These are phyloP conservation scores for Falco peregrinus DNA, from an alignment of 2,797 vertebrate genomes.

Conservation along the genomic window DNA sequence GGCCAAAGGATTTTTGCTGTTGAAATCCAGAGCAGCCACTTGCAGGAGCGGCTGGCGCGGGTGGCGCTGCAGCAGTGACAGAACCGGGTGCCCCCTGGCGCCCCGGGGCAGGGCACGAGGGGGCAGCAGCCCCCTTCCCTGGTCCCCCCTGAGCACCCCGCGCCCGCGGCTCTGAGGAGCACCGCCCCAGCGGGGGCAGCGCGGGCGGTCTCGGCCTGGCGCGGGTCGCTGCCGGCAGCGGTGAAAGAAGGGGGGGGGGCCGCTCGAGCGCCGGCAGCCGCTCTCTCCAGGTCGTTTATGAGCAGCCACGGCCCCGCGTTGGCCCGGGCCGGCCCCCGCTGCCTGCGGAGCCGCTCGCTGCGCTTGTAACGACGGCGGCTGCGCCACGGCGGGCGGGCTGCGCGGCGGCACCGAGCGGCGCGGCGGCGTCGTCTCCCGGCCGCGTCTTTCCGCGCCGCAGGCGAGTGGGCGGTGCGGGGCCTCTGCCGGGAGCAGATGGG, in stretches of 20 bases:
- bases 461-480: slow-evolving; percentile 4
- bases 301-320: neutral
- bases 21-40: neutral
- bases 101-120: too few relatives aligned
- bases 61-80: neutral
- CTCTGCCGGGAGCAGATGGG: slow-evolving; percentile 6
- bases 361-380: slow-evolving; percentile 71
- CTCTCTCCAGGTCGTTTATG: neutral
- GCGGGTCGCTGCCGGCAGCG: too few relatives aligned
- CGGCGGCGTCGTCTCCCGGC: neutral
- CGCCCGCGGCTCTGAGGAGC: too few relatives aligned
- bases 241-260: too few relatives aligned
- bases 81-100: neutral
- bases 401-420: slow-evolving; percentile 30
- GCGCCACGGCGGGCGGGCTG: slow-evolving; percentile 5
- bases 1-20: neutral
- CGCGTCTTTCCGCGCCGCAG: neutral
- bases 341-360: neutral
- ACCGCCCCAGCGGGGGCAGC: too few relatives aligned
- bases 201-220: too few relatives aligned
- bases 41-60: neutral
- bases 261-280: neutral
- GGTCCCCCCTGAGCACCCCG: too few relatives aligned
- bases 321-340: neutral
- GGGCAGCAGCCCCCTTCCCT: too few relatives aligned